A percentile compares a stretch with the other conserved stretches of the same genome.
phyloP scores from a whole-genome alignment of 2,888 invertebrate species.

The Aelia acuminata region DNA sequence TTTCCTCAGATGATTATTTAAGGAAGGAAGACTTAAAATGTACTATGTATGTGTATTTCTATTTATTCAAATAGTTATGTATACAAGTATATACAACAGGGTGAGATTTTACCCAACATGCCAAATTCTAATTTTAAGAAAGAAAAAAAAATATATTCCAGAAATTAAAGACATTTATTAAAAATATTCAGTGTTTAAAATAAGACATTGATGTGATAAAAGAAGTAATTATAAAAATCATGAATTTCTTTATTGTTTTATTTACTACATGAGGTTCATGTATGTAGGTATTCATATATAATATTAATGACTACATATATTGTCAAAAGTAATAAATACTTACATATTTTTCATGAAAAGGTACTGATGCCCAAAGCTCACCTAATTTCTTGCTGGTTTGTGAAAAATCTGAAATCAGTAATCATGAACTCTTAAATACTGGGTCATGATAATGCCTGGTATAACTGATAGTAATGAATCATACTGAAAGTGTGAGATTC shows the following conservation, averaged over 20 bases:
- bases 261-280: background rate
- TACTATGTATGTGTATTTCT: too few species aligned
- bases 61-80: too few species aligned
- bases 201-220: background rate
- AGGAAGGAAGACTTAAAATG: background rate
- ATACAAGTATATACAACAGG: too few species aligned
- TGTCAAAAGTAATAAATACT: slow-evolving; percentile 64
- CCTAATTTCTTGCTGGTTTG: slow-evolving; percentile 87
- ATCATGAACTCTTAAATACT: slow-evolving; percentile 15
- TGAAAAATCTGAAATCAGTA: slow-evolving; percentile 76
- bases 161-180: background rate
- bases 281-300: background rate
- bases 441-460: background rate
- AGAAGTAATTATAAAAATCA: background rate
- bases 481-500: background rate
- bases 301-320: background rate
- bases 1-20: background rate
- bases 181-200: background rate
- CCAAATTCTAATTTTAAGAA: background rate
- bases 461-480: background rate
- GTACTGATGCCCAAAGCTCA: slow-evolving; percentile 89
- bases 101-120: background rate
- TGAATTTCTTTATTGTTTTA: background rate
- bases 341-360: slow-evolving; percentile 73
- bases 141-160: background rate